Base-by-base conservation (phyloP, 1,140 invertebrate genomes). In the Tetragonula clypearis region DNA sequence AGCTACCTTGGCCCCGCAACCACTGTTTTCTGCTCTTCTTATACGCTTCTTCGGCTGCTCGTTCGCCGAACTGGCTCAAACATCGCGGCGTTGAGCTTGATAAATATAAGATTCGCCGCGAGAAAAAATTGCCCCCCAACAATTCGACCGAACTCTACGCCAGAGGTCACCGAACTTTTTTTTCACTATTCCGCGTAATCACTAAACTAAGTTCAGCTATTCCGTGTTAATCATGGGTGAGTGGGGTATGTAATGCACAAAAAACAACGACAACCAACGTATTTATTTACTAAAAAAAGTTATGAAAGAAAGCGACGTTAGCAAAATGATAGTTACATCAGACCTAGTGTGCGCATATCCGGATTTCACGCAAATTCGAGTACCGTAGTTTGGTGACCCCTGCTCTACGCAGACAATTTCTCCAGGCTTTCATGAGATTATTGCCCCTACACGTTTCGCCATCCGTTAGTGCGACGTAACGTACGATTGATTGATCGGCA, bases 81-180 rank as follows among this genome's bases (percentile, higher is more conserved):
- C 56, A 19, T 19, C 0, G 23, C 30, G 23, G 71, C 26, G 21
- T 53, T 56, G 17, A 73, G 86, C 82, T 81, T 85, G 79, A 78
- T 85, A 87, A 87, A 84, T 87, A 76, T 79, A 69, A 79, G 35
- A 79, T 53, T 66, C 60, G 30, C 30, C 23, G 14, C 19, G 41
- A 56, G 62, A 68, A 76, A 76, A 76, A 76, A 35, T 35, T 35
- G 35, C 0, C 8, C 8, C 41, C 23, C n/a, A 23, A 74, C 60
- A n/a, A 75, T 82, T 49, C 58, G 2, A 3, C 26, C 23, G 23
- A 12, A 21, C 2, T 23, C 30, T n/a, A 21, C 23, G 30, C 49
- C 30, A 30, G 30, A 30, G 30, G 30, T 30, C 30, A 30, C 30
- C 30, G 30, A 30, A 30, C 30, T 30, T 30, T 30, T 30, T 30